Evolutionary conservation across 2,113 vertebrate species (phyloP).

Genomic region (Chloropsis hardwickii): DNA sequence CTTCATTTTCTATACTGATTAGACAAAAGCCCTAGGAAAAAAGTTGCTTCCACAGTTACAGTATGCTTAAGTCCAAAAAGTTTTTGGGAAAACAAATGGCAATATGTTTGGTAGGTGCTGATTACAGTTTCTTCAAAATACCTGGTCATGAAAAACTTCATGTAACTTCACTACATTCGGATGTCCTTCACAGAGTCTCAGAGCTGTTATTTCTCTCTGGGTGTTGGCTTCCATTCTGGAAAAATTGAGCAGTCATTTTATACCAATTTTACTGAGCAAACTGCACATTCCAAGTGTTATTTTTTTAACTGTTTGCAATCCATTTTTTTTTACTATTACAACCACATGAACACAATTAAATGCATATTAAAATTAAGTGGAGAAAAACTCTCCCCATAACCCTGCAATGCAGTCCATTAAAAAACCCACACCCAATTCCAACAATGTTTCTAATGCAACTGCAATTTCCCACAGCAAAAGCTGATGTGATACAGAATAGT

Average conservation of each 20-base stretch:
- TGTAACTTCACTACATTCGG: conserved; percentile 96
- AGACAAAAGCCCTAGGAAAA: background rate
- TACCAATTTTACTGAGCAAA: background rate
- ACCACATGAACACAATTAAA: background rate
- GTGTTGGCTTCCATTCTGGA: conserved; percentile 95
- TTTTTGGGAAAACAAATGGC: background rate
- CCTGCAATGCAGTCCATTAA: background rate
- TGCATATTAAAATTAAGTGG: background rate
- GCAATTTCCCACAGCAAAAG: background rate
- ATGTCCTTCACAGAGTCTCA: conserved; percentile 94
- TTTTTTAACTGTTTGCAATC: background rate
- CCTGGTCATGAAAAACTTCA: conserved; percentile 97
- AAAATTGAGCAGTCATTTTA: conserved; percentile 30
- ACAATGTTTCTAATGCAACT: background rate
- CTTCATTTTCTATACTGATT: background rate
- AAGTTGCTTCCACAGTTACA: background rate
- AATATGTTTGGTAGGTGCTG: background rate
- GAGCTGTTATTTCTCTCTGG: conserved; percentile 92
- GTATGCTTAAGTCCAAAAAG: background rate
- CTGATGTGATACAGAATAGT: background rate
- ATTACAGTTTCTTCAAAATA: conserved; percentile 49
- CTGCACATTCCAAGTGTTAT: background rate
- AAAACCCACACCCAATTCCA: background rate
- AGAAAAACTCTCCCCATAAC: background rate
- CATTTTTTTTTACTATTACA: background rate